Evolutionary conservation across 2,113 vertebrate species (phyloP), one percentile per base, ranked within the genome.

Genomic region (Macquaria ambigua): DNA sequence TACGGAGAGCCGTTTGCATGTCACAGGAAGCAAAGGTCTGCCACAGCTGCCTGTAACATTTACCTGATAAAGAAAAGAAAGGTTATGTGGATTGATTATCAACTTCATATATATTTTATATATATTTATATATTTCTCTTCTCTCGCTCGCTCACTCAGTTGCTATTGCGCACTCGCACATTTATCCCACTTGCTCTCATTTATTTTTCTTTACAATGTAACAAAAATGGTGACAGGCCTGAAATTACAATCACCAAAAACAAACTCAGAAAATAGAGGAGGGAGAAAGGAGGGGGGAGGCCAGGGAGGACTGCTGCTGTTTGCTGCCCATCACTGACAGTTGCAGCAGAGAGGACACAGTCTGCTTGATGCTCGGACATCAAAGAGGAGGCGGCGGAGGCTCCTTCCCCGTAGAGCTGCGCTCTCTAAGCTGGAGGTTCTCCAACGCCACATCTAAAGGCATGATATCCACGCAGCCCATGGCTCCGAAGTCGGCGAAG

Each of bases 401-500:
- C 97, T 98, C 98, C 62, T 97, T 98, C 96, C 97, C 96, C 95
- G 96, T 96, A 96, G 97, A 98, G 97, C 95, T 97, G 84, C 93
- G 67, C 97, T 99, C 98, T 96, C 97, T 95, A 92, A 99, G 97
- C 96, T 99, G 98, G 94, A 99, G 98, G 95, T 97, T 99, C 96
- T 99, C 98, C 98, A 99, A 95, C 94, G 98, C 98, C 97, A 99
- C 98, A 95, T 99, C 98, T 96, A 99, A 96, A 97, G 98, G 98
- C 98, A 99, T 99, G 97, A 99, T 97, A 96, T 99, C 98, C 97
- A 99, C 98, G 95, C 98, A 99, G 96, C 98, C 98, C 98, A 99
- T 99, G 96, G 98, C 98, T 91, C 98, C 98, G 93, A 99, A 99
- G 97, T 98, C 97, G 46, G 96, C 97, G 95, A 99, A 97, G 93